Evolutionary conservation across 30 jellyfish, hydroid and myxozoan genomes (phyloP).

Genomic region (Rhopilema esculentum): DNA sequence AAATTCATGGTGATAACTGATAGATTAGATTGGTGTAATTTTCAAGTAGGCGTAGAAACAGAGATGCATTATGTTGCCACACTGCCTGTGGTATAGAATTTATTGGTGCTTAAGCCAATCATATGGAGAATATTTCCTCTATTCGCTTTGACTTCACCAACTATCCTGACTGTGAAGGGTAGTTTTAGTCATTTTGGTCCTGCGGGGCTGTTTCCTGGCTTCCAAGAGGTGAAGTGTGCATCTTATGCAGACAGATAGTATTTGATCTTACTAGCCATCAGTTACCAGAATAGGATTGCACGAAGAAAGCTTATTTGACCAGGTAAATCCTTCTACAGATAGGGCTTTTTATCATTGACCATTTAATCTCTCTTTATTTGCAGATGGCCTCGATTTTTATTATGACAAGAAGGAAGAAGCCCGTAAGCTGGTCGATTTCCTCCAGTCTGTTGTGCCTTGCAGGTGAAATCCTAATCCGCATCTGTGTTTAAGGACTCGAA

Average conservation of each 20-base stretch:
- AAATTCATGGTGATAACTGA: not conserved
- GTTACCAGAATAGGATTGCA: not conserved
- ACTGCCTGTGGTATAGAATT: not conserved
- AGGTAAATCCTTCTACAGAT: not conserved
- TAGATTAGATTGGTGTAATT: not conserved
- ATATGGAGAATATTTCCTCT: not conserved
- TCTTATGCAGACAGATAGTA: not conserved
- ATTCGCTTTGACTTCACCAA: not conserved
- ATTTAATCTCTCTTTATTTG: not conserved
- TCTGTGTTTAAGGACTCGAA: not conserved
- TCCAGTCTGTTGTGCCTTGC: conserved; percentile 89
- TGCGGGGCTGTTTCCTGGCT: too few species aligned
- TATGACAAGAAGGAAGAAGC: conserved; percentile 92
- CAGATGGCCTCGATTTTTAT: conserved; percentile 96
- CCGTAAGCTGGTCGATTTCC: conserved; percentile 89
- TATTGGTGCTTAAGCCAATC: not conserved
- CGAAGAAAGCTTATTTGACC: not conserved
- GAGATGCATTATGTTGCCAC: not conserved
- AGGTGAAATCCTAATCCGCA: conserved; percentile 51
- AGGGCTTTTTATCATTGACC: not conserved
- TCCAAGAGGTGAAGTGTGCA: not conserved
- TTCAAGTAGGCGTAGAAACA: not conserved
- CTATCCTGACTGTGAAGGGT: too few species aligned
- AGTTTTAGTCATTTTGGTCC: too few species aligned
- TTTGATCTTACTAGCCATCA: not conserved